These are phyloP conservation scores for Plectrocnemia conspersa DNA, from an alignment of 1,140 invertebrate species.

Conservation along the genomic window DNA sequence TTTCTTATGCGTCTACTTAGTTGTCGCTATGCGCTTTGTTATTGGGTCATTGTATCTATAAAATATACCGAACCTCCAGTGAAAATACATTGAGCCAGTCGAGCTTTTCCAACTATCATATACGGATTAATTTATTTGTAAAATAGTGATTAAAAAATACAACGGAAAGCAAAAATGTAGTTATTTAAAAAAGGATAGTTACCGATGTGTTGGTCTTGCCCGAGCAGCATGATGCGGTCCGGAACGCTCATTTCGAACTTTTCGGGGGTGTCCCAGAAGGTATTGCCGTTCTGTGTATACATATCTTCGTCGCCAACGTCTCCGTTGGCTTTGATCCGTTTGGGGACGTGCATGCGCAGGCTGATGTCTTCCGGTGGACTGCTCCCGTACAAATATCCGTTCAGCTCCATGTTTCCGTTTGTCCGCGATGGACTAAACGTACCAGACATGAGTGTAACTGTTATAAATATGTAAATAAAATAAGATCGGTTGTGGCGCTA, in stretches of 20 bases:
- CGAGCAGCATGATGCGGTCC: constrained; percentile 81
- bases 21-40: too few relatives aligned
- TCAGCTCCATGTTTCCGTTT: constrained; percentile 6
- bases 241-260: constrained; percentile 78
- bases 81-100: too few relatives aligned
- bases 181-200: too few relatives aligned
- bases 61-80: too few relatives aligned
- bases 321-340: constrained; percentile 68
- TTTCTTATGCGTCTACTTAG: too few relatives aligned
- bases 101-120: too few relatives aligned
- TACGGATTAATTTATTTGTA: too few relatives aligned
- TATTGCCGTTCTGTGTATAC: constrained; percentile 53
- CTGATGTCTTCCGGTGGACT: constrained; percentile 66
- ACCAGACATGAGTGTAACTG: constrained; percentile 24
- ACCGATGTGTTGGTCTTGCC: constrained; percentile 76
- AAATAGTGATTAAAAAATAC: too few relatives aligned
- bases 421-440: constrained; percentile 22
- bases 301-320: constrained; percentile 60
- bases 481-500: too few relatives aligned
- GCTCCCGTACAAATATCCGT: constrained; percentile 5
- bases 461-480: constrained; percentile 3
- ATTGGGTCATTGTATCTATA: too few relatives aligned
- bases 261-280: constrained; percentile 58
- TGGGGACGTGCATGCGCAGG: constrained; percentile 73
- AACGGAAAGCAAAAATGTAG: too few relatives aligned